A percentile compares a stretch with the other conserved stretches of the same genome.
Evolutionary conservation across 2,888 invertebrate genomes (phyloP).

Genomic region (Drosophila demipolita): DNA sequence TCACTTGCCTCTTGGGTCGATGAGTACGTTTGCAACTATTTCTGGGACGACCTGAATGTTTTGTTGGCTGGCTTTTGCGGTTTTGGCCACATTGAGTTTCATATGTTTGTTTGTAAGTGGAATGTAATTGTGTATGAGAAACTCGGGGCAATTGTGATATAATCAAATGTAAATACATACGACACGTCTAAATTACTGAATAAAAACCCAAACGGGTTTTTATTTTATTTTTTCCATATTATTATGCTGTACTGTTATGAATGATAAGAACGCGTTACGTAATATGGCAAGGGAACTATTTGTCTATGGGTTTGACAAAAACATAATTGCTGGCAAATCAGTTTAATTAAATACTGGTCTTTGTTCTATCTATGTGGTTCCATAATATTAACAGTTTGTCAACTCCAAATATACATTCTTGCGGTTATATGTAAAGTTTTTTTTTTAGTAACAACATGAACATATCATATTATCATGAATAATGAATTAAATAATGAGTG

Average conservation of each 20-base stretch:
- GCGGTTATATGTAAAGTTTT: not conserved
- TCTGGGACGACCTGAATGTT: conserved; percentile 35
- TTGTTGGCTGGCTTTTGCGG: conserved; percentile 27
- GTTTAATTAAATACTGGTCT: no score
- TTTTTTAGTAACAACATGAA: not conserved
- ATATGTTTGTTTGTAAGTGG: not conserved
- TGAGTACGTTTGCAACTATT: conserved; percentile 34
- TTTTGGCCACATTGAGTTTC: conserved; percentile 9
- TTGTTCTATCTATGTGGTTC: not conserved
- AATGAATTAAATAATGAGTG: not conserved
- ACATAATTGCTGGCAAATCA: not conserved
- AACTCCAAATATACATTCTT: not conserved
- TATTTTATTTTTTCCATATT: not conserved
- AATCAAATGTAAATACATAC: conserved; percentile 14
- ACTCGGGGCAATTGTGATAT: conserved; percentile 11
- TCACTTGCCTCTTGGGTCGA: conserved; percentile 5
- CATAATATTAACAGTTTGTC: not conserved
- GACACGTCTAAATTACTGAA: conserved; percentile 32
- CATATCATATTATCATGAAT: not conserved
- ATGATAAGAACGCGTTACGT: conserved; percentile 18
- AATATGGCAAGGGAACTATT: not conserved
- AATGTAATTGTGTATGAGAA: not conserved
- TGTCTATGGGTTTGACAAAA: not conserved
- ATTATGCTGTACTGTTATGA: conserved; percentile 4
- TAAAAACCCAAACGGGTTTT: not conserved